Base-by-base conservation (phyloP, 64 coral and sea anemone species). In the Montipora foliosa region DNA sequence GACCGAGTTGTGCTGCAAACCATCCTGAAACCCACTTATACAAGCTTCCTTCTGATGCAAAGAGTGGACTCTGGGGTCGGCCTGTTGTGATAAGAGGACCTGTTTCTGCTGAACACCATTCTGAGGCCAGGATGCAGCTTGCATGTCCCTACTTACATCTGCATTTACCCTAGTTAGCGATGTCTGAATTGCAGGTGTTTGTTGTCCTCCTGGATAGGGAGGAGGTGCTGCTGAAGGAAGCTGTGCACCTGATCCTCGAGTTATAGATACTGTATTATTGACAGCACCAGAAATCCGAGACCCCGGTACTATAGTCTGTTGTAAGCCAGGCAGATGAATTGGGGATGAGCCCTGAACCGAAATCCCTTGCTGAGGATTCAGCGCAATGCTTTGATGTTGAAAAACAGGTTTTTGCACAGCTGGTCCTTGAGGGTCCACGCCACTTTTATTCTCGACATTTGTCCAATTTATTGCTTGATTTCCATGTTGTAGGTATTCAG, bases 361-460 rank as follows among this genome's bases (percentile, higher is more conserved):
- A 49, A 49, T 49, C 62, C 67, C 47, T 86, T 49, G 82, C 66
- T 71, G 82, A n/a, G 62, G 17, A 19, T 47, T 70, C 2, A 62
- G 17, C 80, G 45, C 24, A 66, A 67, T 83, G 67, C 67, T 83
- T 71, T 71, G 82, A 69, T 85, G 82, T 50, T 67, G 82, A 86
- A 86, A 69, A 49, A 11, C 10, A 69, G 44, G 17, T 50, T 86
- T 72, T 48, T 86, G 82, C 10, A 12, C 8, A 20, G 45, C 16
- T 16, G 82, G 4, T 49, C 15, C 44, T 14, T 69, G 62, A 86
- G 47, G n/a, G 2, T 82, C 76, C 47, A n/a, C 6, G 15, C 76
- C 46, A 16, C 76, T 82, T 7, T 45, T 66, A 46, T 62, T 82
- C 2, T 82, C 58, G 8, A 64, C 13, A 15, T 14, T 22, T 17